Evolutionary conservation across 2,888 invertebrate species (phyloP).

Genomic region (Nymphalis c-album): DNA sequence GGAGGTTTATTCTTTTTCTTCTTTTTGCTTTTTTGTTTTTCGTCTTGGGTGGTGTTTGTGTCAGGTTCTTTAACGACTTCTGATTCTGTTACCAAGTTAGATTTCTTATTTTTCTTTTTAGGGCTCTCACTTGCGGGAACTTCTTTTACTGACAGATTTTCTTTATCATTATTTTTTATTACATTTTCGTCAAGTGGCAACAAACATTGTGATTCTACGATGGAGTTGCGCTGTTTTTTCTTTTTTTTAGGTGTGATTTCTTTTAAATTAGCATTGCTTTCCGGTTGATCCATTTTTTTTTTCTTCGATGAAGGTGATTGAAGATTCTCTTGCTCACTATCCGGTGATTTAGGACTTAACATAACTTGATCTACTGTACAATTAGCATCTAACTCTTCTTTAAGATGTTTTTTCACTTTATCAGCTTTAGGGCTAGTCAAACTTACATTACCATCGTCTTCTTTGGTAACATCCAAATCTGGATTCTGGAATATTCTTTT

Average conservation of each 20-base stretch:
- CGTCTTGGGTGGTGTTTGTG: conserved; percentile 14
- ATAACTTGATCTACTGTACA: conserved; percentile 13
- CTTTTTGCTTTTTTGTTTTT: conserved; percentile 12
- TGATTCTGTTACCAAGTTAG: conserved; percentile 35
- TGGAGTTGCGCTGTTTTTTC: conserved; percentile 37
- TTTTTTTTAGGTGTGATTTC: conserved; percentile 43
- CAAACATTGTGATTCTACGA: conserved; percentile 15
- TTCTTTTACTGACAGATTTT: conserved; percentile 16
- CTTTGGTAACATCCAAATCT: conserved; percentile 59
- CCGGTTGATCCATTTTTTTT: conserved; percentile 19
- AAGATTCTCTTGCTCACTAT: conserved; percentile 5
- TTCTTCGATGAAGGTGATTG: conserved; percentile 20
- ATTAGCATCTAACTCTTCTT: conserved; percentile 57
- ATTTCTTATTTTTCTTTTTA: conserved; percentile 46
- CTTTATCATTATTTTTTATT: conserved; percentile 29
- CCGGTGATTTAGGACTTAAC: conserved; percentile 35
- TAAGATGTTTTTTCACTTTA: conserved; percentile 71
- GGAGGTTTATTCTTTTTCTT: conserved; percentile 12
- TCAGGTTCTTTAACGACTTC: conserved; percentile 18
- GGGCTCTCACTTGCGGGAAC: conserved; percentile 15
- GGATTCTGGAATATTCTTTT: conserved; percentile 73
- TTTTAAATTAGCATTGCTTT: conserved; percentile 41
- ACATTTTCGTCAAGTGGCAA: conserved; percentile 6
- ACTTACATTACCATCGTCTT: conserved; percentile 48
- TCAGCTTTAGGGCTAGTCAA: conserved; percentile 62